Evolutionary conservation across 2,888 invertebrate genomes (phyloP).

Genomic region (Eugnorisma glareosa): DNA sequence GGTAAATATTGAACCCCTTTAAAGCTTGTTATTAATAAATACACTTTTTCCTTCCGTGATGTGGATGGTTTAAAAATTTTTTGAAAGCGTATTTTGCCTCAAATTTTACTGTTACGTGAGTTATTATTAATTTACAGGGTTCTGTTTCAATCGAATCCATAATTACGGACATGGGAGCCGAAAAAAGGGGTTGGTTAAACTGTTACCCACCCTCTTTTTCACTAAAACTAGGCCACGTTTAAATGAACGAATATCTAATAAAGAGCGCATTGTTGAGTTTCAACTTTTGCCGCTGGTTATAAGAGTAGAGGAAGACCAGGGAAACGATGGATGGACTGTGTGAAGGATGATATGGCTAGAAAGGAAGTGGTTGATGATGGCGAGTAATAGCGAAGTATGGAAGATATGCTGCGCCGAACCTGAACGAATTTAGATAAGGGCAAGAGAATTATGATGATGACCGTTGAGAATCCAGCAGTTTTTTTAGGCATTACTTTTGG

Average conservation of each 20-base stretch:
- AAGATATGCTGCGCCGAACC: too few species aligned
- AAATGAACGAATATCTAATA: not conserved
- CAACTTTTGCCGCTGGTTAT: not conserved
- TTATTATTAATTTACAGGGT: not conserved
- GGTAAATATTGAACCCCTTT: slow-evolving; percentile 31
- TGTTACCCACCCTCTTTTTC: not conserved
- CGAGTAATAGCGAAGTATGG: too few species aligned
- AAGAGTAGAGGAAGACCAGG: too few species aligned
- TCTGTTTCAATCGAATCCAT: not conserved
- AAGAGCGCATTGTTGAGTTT: not conserved
- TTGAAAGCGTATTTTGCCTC: not conserved
- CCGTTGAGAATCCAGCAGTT: too few species aligned
- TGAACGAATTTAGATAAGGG: too few species aligned
- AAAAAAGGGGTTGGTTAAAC: not conserved
- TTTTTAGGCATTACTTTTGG: too few species aligned
- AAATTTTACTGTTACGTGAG: not conserved
- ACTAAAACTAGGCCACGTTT: not conserved
- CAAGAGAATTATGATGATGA: too few species aligned
- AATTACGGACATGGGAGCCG: not conserved
- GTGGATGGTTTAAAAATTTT: not conserved
- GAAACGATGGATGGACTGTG: too few species aligned
- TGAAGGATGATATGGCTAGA: too few species aligned
- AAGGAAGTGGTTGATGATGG: too few species aligned
- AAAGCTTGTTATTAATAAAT: slow-evolving; percentile 21
- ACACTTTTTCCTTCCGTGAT: not conserved